phyloP scores from a whole-genome alignment of 2,113 vertebrate genomes.

The Manacus vitellinus region DNA sequence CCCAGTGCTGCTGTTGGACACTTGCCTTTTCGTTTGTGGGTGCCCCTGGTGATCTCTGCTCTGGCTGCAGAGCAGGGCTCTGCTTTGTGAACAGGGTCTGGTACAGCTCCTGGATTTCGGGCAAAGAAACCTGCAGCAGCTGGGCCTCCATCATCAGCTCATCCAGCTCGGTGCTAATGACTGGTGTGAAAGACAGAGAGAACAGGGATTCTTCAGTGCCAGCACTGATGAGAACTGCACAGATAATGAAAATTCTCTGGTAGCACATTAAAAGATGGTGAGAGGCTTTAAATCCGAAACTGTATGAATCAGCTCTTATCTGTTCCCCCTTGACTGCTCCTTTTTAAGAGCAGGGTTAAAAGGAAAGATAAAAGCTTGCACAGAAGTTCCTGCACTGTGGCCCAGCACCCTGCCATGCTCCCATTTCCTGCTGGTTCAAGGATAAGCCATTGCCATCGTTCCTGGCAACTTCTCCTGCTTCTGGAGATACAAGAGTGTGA shows the following conservation, averaged over 20 bases:
- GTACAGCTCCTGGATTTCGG: constrained; percentile 90
- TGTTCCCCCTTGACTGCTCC: not conserved
- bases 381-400: not conserved
- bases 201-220: not conserved
- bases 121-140: constrained; percentile 89
- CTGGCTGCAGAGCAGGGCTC: constrained; percentile 49
- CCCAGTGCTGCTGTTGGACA: constrained; percentile 15
- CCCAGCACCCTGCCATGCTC: not conserved
- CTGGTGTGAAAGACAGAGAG: constrained; percentile 66
- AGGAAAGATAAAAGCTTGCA: not conserved
- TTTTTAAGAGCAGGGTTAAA: not conserved
- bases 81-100: constrained; percentile 81
- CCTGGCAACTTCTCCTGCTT: not conserved
- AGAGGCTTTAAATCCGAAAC: not conserved
- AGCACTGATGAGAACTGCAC: not conserved
- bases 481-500: not conserved
- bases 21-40: constrained; percentile 71
- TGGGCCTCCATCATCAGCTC: constrained; percentile 96
- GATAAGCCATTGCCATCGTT: not conserved
- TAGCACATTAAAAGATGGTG: not conserved
- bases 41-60: constrained; percentile 66
- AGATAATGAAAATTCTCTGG: not conserved
- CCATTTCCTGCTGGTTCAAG: not conserved
- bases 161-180: constrained; percentile 85
- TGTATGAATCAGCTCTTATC: not conserved